Conservation (phyloP, 2,888 invertebrate species). For the Chydorus sphaericus region DNA sequence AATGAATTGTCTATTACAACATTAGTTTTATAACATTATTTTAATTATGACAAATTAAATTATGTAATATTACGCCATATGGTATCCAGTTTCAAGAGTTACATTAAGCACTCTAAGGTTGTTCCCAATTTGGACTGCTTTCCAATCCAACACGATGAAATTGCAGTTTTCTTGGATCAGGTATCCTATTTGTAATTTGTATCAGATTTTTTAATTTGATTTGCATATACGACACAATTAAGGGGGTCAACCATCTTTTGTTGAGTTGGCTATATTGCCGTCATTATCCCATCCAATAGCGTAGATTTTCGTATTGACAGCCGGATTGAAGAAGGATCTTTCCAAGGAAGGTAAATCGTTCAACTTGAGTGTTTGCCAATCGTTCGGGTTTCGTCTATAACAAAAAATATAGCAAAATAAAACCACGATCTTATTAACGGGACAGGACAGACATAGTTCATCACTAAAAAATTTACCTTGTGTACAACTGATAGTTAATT, state of each 20-base stretch:
- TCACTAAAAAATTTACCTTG: no score
- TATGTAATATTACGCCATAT: no score
- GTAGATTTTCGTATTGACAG: conserved; percentile 1
- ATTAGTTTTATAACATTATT: no score
- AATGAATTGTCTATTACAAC: conserved; percentile 29
- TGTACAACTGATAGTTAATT: no score
- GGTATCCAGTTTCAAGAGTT: not conserved
- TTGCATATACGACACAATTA: no score
- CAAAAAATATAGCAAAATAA: no score
- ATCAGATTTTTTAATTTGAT: no score
- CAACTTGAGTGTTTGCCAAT: not conserved
- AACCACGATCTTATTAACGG: no score
- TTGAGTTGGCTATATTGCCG: not conserved
- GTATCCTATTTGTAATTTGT: not conserved
- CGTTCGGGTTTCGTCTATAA: no score
- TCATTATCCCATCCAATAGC: conserved; percentile 2
- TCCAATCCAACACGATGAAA: conserved; percentile 14
- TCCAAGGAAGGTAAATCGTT: not conserved
- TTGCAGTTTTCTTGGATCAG: conserved; percentile 9
- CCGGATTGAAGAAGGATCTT: conserved; percentile 2
- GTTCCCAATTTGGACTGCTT: conserved; percentile 5
- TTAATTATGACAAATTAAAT: no score
- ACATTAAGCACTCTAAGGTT: not conserved
- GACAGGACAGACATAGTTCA: no score
- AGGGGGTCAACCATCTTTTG: not conserved